Evolutionary conservation across 2,113 vertebrate genomes (phyloP), one percentile per base, ranked within the genome.

Genomic region (Thunnus maccoyii): DNA sequence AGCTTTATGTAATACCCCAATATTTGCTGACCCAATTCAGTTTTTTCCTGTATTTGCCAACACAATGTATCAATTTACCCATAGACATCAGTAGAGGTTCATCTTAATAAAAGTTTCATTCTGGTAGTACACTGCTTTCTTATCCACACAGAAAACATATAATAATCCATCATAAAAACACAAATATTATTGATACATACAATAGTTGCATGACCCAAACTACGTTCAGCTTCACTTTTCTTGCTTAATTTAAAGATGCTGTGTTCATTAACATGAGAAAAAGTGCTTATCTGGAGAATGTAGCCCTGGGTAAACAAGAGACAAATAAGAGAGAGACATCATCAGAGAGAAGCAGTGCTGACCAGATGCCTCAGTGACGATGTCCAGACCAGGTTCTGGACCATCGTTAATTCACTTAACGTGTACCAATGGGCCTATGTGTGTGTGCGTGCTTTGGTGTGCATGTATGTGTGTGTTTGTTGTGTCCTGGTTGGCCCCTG

Each of bases 321-420:
- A 87, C 78, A 80, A 86, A 87, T 72, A 46, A 50, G 56, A 84
- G 70, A 86, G 52, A 72, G 82, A 75, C 78, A 76, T 75, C 17
- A 74, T 82, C 83, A 82, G 75, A 86, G 69, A 77, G 76, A 71
- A 77, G 57, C 72, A 61, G 80, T 71, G 82, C 81, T 71, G 78
- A 88, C 70, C 92, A 91, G 90, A 91, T 88, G 88, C 71, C 84
- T 60, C 85, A 15, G 15, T 91, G 92, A 93, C 30, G 22, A 87
- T 85, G 75, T 90, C 92, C 92, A 93, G 92, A 90, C 86, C 0
- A 44, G 75, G 88, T 46, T 89, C 90, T 93, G 90, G 75, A 80
- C 72, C 72, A n/a, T 51, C 2, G 63, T 74, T 92, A 92, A 93
- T 90, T 80, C 73, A 90, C 72, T 92, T 93, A 91, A 72, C 50